Percentiles rank a stretch among this genome's conserved stretches.
Conservation (phyloP, 2,888 invertebrate species). For the Autographa pulchrina region DNA sequence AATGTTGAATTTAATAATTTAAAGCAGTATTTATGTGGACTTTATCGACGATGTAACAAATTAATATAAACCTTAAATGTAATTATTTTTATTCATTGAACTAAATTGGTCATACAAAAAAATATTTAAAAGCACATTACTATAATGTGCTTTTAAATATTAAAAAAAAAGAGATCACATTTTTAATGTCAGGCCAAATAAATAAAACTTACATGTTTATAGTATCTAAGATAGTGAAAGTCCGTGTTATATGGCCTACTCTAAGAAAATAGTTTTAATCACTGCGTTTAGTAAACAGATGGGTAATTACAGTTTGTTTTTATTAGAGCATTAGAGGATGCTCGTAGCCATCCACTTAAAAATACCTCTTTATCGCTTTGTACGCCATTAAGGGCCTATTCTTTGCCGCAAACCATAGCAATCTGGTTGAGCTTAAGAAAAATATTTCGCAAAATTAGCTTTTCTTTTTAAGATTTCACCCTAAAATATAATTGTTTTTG, state of each 20-base stretch:
- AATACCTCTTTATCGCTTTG: slow-evolving; percentile 8
- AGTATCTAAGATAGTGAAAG: neutral
- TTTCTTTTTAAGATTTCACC: neutral
- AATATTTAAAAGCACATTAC: too few species aligned
- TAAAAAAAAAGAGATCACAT: too few species aligned
- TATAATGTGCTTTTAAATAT: too few species aligned
- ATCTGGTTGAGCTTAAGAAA: slow-evolving; percentile 12
- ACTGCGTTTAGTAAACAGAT: slow-evolving; percentile 5
- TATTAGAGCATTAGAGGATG: slow-evolving; percentile 6
- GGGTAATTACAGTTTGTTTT: slow-evolving; percentile 5
- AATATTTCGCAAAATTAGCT: slow-evolving; percentile 9
- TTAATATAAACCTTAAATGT: too few species aligned
- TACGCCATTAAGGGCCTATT: slow-evolving; percentile 8
- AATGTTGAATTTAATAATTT: too few species aligned
- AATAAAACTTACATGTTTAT: neutral
- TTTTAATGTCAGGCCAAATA: neutral
- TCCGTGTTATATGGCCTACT: neutral
- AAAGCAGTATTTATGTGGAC: too few species aligned
- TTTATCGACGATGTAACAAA: too few species aligned
- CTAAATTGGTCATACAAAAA: too few species aligned
- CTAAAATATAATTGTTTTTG: slow-evolving; percentile 2
- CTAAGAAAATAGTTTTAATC: slow-evolving; percentile 5
- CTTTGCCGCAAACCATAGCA: slow-evolving; percentile 8
- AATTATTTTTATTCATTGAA: too few species aligned
- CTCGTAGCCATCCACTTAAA: slow-evolving; percentile 1